Evolutionary conservation across 23 tunicate genomes (phyloP), one percentile per base, ranked within the genome.

Genomic region (Phallusia fumigata): DNA sequence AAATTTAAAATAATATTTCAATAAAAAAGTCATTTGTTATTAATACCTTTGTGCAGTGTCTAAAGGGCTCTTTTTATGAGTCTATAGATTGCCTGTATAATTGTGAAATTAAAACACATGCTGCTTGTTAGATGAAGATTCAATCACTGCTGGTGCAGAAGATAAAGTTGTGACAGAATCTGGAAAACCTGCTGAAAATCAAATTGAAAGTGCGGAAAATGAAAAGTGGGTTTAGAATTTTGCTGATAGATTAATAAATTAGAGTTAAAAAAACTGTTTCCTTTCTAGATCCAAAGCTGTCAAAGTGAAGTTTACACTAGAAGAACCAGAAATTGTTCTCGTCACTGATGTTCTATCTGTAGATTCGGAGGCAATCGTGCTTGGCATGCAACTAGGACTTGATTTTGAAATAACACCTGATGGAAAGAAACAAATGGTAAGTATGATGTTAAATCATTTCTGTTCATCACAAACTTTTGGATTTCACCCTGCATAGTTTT

Each of bases 241-340:
- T 21, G 8, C 10, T 5, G 8, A 40, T 3, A 40, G 10, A 40
- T 40, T 5, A 40, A 40, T 3, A 10, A 40, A 40, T 40, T 10
- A 40, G 47, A 40, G 10, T 40, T 40, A 40, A 40, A 21, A 58
- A 58, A 58, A 21, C 28, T 58, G 69, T 51, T 58, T 11, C 1
- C 13, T 58, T 40, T 53, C 64, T 32, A 90, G 88, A 49, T 90
- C 95, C 0, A 85, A 81, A 49, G 65, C 80, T 31, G 65, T 90
- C 21, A 76, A 51, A 0, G 78, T 90, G 24, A 50, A 35, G 33
- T 90, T 90, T 34, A 52, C 78, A 52, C 50, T 92, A 33, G 80
- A 92, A 21, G 80, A 92, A 72, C 91, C 97, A 0, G 91, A 92
- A 31, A 80, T 92, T 32, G 86, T 92, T 34, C 65, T 92, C 16